Evolutionary conservation across 2,888 invertebrate species (phyloP).

Genomic region (Ommatoiulus sabulosus): DNA sequence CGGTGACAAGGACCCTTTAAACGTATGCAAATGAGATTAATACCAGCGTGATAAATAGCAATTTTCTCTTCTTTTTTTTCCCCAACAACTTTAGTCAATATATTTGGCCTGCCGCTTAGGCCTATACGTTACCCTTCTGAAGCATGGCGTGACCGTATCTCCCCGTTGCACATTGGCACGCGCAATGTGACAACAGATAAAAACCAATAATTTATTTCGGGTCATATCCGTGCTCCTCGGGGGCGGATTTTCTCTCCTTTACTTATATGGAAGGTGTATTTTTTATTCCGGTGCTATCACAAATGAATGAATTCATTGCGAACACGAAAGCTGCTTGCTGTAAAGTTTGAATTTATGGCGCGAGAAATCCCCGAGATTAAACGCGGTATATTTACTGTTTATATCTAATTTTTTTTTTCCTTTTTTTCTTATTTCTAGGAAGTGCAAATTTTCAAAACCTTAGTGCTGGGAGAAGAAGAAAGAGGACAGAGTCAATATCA

Average conservation of each 20-base stretch:
- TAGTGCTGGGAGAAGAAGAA: slow-evolving; percentile 92
- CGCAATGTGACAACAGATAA: slow-evolving; percentile 16
- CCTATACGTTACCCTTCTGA: background rate
- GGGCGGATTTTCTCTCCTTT: background rate
- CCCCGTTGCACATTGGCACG: slow-evolving; percentile 2
- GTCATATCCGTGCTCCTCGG: background rate
- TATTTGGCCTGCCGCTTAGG: slow-evolving; percentile 13
- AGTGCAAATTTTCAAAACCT: slow-evolving; percentile 88
- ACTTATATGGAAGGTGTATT: background rate
- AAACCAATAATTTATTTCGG: slow-evolving; percentile 34
- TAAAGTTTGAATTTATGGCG: slow-evolving; percentile 12
- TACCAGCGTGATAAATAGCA: slow-evolving; percentile 17
- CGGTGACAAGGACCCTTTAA: background rate
- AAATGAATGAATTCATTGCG: background rate
- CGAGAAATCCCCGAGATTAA: background rate
- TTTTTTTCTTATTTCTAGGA: slow-evolving; percentile 74
- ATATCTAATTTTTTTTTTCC: background rate
- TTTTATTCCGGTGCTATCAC: no score
- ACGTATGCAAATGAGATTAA: slow-evolving; percentile 25
- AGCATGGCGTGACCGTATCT: slow-evolving; percentile 10
- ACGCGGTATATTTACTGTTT: slow-evolving; percentile 4
- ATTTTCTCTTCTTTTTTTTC: slow-evolving; percentile 7
- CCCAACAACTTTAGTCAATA: background rate
- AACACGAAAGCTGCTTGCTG: background rate
- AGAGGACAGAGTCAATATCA: slow-evolving; percentile 89